A percentile compares a stretch with the other conserved stretches of the same genome.
Evolutionary conservation across 2,113 vertebrate species (phyloP).

Genomic region (Sakesphorus luctuosus): DNA sequence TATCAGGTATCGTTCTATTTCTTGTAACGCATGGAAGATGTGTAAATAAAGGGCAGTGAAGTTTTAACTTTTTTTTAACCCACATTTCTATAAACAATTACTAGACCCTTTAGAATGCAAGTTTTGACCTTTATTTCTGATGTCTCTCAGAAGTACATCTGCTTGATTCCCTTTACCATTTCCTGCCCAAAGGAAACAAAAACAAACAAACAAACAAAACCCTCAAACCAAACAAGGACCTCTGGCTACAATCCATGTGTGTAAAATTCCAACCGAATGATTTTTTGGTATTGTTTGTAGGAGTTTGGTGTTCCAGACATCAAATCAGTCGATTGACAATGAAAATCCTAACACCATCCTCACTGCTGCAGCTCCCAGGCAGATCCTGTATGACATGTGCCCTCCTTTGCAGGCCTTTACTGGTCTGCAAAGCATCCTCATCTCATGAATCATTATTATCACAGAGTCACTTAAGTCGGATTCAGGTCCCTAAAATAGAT

Average conservation of each 20-base stretch:
- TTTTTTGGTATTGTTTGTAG: background rate
- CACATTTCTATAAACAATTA: background rate
- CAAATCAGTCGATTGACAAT: background rate
- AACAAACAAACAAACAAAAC: background rate
- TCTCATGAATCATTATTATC: slow-evolving; percentile 7
- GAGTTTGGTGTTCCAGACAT: background rate
- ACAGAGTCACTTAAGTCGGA: slow-evolving; percentile 24
- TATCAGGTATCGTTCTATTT: background rate
- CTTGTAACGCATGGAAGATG: background rate
- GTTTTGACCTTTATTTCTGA: background rate
- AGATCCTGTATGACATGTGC: background rate
- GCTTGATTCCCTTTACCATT: background rate
- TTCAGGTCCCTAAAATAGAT: slow-evolving; percentile 54
- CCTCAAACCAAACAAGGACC: background rate
- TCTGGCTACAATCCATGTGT: background rate
- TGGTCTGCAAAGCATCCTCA: background rate
- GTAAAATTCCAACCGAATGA: background rate
- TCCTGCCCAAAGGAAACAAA: background rate
- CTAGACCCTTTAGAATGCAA: background rate
- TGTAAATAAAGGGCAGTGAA: background rate
- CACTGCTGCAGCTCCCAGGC: background rate
- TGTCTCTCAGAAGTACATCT: background rate
- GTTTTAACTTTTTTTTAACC: background rate
- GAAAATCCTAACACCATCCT: background rate
- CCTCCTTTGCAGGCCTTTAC: background rate